Percentiles rank a stretch among this genome's conserved stretches.
Evolutionary conservation across 2,797 vertebrate genomes (phyloP).

Genomic region (Spondyliosoma cantharus): DNA sequence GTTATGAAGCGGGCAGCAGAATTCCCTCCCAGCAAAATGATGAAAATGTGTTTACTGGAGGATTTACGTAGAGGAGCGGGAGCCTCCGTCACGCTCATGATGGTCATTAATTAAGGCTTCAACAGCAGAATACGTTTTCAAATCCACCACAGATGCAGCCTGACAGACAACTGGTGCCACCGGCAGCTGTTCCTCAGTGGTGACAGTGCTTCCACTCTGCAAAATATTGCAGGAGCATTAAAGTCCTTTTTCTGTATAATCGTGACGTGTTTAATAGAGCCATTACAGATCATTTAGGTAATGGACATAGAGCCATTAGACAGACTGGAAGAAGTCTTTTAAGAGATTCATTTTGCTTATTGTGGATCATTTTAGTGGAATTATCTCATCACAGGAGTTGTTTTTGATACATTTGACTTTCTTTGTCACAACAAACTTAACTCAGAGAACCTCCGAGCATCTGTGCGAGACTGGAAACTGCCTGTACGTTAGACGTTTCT

Average conservation of each 20-base stretch:
- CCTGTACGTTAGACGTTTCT: not conserved
- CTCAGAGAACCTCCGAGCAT: not conserved
- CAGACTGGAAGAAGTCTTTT: not conserved
- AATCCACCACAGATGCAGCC: slow-evolving; percentile 4
- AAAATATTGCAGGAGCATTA: not conserved
- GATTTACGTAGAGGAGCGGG: not conserved
- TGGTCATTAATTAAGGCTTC: not conserved
- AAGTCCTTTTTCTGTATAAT: not conserved
- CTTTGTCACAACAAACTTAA: not conserved
- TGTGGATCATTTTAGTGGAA: not conserved
- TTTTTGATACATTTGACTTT: not conserved
- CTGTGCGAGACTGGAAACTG: not conserved
- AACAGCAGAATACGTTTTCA: slow-evolving; percentile 4
- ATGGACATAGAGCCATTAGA: not conserved
- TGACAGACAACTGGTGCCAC: slow-evolving; percentile 1
- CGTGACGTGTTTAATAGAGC: not conserved
- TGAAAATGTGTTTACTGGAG: not conserved
- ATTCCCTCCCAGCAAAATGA: not conserved
- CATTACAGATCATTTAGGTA: not conserved
- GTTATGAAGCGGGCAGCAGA: not conserved
- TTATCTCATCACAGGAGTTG: not conserved
- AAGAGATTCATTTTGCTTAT: not conserved
- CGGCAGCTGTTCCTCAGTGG: not conserved
- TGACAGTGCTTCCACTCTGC: not conserved
- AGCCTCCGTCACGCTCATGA: slow-evolving; percentile 7